Evolutionary conservation across 2,113 vertebrate genomes (phyloP).

Genomic region (Sisor rabdophorus): DNA sequence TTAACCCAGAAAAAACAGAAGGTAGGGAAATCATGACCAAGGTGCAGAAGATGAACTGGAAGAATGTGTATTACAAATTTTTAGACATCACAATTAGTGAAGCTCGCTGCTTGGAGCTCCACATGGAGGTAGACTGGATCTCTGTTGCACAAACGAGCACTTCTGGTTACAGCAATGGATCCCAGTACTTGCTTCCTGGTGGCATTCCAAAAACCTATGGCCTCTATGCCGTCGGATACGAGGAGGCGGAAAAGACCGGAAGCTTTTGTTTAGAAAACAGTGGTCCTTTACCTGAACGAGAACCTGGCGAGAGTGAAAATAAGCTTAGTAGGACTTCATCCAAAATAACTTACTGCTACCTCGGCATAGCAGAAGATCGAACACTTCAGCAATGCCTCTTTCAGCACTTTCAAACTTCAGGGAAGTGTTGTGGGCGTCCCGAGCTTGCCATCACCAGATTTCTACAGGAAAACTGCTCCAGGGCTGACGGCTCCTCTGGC

Average conservation of each 20-base stretch:
- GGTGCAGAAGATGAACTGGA: slow-evolving; percentile 99
- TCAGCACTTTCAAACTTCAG: slow-evolving; percentile 89
- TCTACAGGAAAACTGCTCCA: slow-evolving; percentile 86
- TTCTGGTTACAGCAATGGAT: slow-evolving; percentile 74
- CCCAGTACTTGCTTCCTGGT: slow-evolving; percentile 89
- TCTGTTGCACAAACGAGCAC: slow-evolving; percentile 83
- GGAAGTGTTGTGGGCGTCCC: slow-evolving; percentile 79
- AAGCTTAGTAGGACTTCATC: slow-evolving; percentile 57
- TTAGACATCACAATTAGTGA: slow-evolving; percentile 97
- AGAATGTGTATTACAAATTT: slow-evolving; percentile 96
- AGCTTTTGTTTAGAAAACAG: slow-evolving; percentile 57
- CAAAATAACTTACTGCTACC: slow-evolving; percentile 89
- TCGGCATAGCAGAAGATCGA: slow-evolving; percentile 90
- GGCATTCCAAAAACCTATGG: slow-evolving; percentile 92
- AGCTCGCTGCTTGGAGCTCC: slow-evolving; percentile 89
- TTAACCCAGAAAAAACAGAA: slow-evolving; percentile 94
- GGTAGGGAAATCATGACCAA: slow-evolving; percentile 90
- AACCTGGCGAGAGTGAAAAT: slow-evolving; percentile 65
- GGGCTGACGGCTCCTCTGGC: slow-evolving; percentile 65
- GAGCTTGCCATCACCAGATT: slow-evolving; percentile 84
- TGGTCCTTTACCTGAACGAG: slow-evolving; percentile 60
- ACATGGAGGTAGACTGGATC: slow-evolving; percentile 97
- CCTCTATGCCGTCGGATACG: slow-evolving; percentile 88
- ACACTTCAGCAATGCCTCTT: slow-evolving; percentile 92
- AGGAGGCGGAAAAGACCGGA: slow-evolving; percentile 64